Percentiles rank a stretch among this genome's conserved stretches.
phyloP scores from a whole-genome alignment of 2,888 invertebrate genomes.

The Aelia acuminata region DNA sequence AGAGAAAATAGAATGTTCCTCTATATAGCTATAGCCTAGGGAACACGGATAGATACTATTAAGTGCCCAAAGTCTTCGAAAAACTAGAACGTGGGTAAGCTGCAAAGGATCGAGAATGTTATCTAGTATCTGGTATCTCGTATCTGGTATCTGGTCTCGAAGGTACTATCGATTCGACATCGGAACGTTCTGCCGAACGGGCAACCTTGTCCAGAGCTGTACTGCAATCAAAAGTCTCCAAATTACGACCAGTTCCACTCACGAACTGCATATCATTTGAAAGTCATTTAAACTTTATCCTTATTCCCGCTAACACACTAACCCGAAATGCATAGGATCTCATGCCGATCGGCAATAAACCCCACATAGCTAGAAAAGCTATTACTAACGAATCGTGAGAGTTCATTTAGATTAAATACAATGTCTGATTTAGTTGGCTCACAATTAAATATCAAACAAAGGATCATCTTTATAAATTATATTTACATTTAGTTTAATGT shows the following conservation, averaged over 20 bases:
- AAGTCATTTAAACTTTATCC: constrained; percentile 13
- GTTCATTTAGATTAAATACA: not conserved
- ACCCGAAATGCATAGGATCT: not conserved
- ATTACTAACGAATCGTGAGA: not conserved
- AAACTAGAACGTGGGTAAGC: not conserved
- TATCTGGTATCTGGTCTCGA: not conserved
- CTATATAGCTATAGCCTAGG: not conserved
- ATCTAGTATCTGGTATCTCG: not conserved
- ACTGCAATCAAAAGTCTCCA: not conserved
- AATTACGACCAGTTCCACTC: not conserved
- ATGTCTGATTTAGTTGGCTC: not conserved
- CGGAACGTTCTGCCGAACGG: not conserved
- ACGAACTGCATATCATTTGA: constrained; percentile 35
- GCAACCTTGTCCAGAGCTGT: not conserved
- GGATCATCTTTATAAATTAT: not conserved
- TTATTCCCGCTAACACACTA: not conserved
- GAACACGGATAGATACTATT: not conserved
- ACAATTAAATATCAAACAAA: not conserved
- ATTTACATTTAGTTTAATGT: no score
- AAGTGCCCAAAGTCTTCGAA: not conserved
- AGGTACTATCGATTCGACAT: not conserved
- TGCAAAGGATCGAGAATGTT: not conserved
- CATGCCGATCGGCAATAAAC: not conserved
- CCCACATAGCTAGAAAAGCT: not conserved
- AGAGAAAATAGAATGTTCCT: not conserved